These are phyloP conservation scores for Oxyura jamaicensis DNA, from an alignment of 2,113 vertebrate genomes.

Conservation along the genomic window DNA sequence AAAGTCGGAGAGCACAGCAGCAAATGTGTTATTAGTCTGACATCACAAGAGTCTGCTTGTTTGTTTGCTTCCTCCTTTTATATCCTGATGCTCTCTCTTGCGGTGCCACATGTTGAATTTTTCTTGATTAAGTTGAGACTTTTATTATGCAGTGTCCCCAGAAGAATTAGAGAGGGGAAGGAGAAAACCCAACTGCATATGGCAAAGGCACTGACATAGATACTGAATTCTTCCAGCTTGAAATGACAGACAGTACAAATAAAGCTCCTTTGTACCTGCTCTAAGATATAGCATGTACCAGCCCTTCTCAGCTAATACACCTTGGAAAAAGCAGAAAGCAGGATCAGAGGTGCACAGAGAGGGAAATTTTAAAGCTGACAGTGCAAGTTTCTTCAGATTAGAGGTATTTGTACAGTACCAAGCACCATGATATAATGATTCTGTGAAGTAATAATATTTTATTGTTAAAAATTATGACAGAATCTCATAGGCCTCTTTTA, in stretches of 20 bases:
- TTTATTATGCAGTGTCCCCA: constrained; percentile 48
- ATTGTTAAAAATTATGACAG: not conserved
- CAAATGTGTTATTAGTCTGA: constrained; percentile 56
- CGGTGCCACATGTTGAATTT: constrained; percentile 54
- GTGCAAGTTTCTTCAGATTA: not conserved
- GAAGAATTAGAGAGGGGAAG: constrained; percentile 44
- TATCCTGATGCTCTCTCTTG: constrained; percentile 26
- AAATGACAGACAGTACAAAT: constrained; percentile 60
- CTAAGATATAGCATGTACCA: not conserved
- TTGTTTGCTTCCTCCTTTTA: constrained; percentile 61
- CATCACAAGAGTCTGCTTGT: constrained; percentile 55
- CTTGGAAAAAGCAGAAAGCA: constrained; percentile 32
- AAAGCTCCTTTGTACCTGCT: constrained; percentile 41
- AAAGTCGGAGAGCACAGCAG: constrained; percentile 40
- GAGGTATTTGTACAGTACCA: not conserved
- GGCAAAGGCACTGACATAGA: constrained; percentile 32
- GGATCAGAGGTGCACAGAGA: not conserved
- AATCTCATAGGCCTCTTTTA: not conserved
- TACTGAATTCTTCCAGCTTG: constrained; percentile 51
- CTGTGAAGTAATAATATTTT: not conserved
- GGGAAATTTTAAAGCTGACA: constrained; percentile 1
- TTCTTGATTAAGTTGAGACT: constrained; percentile 71
- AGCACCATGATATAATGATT: not conserved
- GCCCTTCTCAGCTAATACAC: not conserved
- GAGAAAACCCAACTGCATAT: constrained; percentile 58